Percentiles rank a stretch among this genome's conserved stretches.
Conservation (phyloP, 2,888 invertebrate genomes). For the Odontothrips loti region DNA sequence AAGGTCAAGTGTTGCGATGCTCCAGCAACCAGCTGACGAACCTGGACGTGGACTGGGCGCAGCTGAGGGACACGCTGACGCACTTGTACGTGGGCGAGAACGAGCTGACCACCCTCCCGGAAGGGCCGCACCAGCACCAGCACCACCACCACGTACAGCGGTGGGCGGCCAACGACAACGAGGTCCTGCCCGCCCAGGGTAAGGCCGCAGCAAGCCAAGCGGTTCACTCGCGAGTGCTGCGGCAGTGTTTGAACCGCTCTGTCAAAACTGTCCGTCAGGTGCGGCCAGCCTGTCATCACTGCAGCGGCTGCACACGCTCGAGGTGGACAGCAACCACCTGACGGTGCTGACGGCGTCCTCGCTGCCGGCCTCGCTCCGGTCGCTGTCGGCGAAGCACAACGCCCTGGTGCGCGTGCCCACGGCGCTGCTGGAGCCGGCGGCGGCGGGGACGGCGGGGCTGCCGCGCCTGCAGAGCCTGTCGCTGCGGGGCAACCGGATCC, state of each 20-base stretch:
- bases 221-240: too few relatives aligned
- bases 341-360: constrained; percentile 40
- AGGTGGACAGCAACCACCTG: constrained; percentile 44
- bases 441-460: constrained; percentile 43
- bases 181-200: not conserved
- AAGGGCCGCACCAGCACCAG: not conserved
- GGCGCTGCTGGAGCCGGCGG: constrained; percentile 37
- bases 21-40: constrained; percentile 39
- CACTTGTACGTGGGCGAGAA: constrained; percentile 42
- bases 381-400: constrained; percentile 42
- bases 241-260: not conserved
- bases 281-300: constrained; percentile 36
- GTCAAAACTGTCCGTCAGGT: not conserved
- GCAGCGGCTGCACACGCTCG: constrained; percentile 41
- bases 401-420: constrained; percentile 41
- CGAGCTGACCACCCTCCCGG: constrained; percentile 41
- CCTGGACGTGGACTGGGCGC: constrained; percentile 35
- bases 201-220: too few relatives aligned
- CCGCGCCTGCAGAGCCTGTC: constrained; percentile 65
- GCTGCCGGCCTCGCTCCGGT: constrained; percentile 41
- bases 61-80: constrained; percentile 38
- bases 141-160: too few relatives aligned
- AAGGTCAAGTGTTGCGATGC: too few relatives aligned
- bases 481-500: constrained; percentile 47
- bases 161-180: not conserved